These are phyloP conservation scores for Pseudanteris insignis DNA, from an alignment of 2,888 invertebrate species.

Conservation along the genomic window DNA sequence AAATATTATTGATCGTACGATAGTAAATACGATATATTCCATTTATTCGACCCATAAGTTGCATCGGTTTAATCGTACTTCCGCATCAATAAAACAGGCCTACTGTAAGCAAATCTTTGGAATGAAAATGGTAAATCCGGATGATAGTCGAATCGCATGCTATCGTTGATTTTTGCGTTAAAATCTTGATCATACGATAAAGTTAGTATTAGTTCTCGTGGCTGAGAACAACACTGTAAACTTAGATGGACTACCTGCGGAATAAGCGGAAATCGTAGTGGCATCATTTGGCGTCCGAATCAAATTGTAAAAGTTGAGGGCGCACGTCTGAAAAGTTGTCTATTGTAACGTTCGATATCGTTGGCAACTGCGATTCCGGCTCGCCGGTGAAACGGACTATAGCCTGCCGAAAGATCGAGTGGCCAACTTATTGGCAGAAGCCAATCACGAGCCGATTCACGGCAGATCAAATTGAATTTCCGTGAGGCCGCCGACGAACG, in stretches of 20 bases:
- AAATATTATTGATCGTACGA: too few species aligned
- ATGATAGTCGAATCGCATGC: too few species aligned
- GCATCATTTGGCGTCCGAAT: slow-evolving; percentile 37
- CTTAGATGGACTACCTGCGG: slow-evolving; percentile 21
- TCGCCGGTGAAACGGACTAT: slow-evolving; percentile 24
- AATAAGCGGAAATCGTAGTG: slow-evolving; percentile 23
- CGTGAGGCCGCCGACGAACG: slow-evolving; percentile 43
- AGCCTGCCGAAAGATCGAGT: slow-evolving; percentile 41
- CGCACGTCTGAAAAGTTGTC: slow-evolving; percentile 29
- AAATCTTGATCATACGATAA: too few species aligned
- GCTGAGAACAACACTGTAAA: slow-evolving; percentile 17
- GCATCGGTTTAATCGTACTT: too few species aligned
- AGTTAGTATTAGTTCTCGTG: slow-evolving; percentile 9
- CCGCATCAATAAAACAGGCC: too few species aligned
- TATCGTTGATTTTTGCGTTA: too few species aligned
- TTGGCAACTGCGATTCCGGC: slow-evolving; percentile 26
- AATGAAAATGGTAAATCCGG: too few species aligned
- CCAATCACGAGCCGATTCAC: slow-evolving; percentile 58
- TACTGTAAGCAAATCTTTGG: too few species aligned
- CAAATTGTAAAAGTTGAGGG: slow-evolving; percentile 41
- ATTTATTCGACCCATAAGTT: too few species aligned
- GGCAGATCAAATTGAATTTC: slow-evolving; percentile 55
- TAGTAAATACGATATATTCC: too few species aligned
- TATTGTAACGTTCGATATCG: slow-evolving; percentile 24
- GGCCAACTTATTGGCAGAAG: slow-evolving; percentile 44